These are phyloP conservation scores for Tinea pellionella DNA, from an alignment of 2,888 invertebrate species.

Conservation along the genomic window DNA sequence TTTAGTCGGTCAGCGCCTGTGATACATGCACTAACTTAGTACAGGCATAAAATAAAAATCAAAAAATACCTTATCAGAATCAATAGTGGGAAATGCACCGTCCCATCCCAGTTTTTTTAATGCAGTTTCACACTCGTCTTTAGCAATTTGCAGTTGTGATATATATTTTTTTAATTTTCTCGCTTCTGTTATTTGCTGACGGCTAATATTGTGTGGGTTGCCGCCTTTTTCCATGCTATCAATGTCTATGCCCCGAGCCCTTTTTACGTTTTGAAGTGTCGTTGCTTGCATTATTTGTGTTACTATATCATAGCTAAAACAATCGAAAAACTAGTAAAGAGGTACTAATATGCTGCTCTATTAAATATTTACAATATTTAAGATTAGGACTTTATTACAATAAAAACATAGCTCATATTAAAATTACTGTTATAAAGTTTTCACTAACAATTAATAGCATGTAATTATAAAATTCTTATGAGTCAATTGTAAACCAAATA, in stretches of 20 bases:
- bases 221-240: constrained; percentile 67
- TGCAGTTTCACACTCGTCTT: constrained; percentile 83
- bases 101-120: constrained; percentile 82
- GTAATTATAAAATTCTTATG: not conserved
- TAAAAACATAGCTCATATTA: too few species aligned
- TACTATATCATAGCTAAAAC: constrained; percentile 81
- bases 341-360: too few species aligned
- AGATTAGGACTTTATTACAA: too few species aligned
- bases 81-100: constrained; percentile 73
- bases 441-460: not conserved
- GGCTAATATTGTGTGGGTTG: constrained; percentile 71
- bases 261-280: constrained; percentile 88
- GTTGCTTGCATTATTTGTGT: constrained; percentile 95
- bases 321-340: too few species aligned
- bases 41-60: too few species aligned
- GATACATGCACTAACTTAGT: too few species aligned
- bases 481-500: not conserved
- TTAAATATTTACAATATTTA: too few species aligned
- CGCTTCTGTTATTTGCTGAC: constrained; percentile 83
- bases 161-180: constrained; percentile 88
- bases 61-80: constrained; percentile 37
- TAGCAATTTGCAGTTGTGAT: constrained; percentile 83
- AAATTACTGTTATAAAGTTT: too few species aligned
- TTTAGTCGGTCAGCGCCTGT: too few species aligned
- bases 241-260: constrained; percentile 82